Evolutionary conservation across 1,140 invertebrate species (phyloP).

Genomic region (Drosophila biarmipes): DNA sequence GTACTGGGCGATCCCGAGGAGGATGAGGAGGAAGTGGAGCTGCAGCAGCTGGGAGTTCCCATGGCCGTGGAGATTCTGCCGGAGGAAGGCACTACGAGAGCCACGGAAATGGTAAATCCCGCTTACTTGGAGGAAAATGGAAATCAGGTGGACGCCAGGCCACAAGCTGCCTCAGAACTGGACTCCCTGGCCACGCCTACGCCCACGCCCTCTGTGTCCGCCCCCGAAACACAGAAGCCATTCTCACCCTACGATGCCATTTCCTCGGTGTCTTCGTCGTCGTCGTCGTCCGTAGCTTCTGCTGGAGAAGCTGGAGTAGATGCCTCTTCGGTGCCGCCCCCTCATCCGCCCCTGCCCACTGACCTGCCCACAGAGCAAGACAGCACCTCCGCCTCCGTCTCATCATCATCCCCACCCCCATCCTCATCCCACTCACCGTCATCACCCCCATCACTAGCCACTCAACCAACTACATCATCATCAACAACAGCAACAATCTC

Average conservation of each 20-base stretch:
- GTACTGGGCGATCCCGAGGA: slow-evolving; percentile 62
- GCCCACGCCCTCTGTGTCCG: slow-evolving; percentile 29
- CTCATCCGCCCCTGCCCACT: slow-evolving; percentile 10
- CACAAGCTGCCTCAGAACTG: slow-evolving; percentile 34
- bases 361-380: slow-evolving; percentile 25
- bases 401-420: slow-evolving; percentile 28
- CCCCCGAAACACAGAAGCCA: slow-evolving; percentile 22
- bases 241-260: slow-evolving; percentile 52
- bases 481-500: slow-evolving; percentile 56
- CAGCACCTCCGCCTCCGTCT: slow-evolving; percentile 2
- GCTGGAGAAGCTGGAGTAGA: slow-evolving; percentile 9
- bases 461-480: slow-evolving; percentile 38
- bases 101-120: slow-evolving; percentile 46
- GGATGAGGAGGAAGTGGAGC: slow-evolving; percentile 66
- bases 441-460: slow-evolving; percentile 24
- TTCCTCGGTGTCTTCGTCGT: slow-evolving; percentile 32
- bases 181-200: slow-evolving; percentile 43
- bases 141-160: slow-evolving; percentile 54
- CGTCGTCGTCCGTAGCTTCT: slow-evolving; percentile 21
- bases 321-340: slow-evolving; percentile 15
- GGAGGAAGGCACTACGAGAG: slow-evolving; percentile 34
- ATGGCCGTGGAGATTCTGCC: slow-evolving; percentile 26
- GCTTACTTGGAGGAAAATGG: slow-evolving; percentile 24
- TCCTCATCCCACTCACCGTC: slow-evolving; percentile 25
- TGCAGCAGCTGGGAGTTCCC: slow-evolving; percentile 55